Conservation (phyloP, 2,113 vertebrate species). For the Rhinolophus ferrumequinum region DNA sequence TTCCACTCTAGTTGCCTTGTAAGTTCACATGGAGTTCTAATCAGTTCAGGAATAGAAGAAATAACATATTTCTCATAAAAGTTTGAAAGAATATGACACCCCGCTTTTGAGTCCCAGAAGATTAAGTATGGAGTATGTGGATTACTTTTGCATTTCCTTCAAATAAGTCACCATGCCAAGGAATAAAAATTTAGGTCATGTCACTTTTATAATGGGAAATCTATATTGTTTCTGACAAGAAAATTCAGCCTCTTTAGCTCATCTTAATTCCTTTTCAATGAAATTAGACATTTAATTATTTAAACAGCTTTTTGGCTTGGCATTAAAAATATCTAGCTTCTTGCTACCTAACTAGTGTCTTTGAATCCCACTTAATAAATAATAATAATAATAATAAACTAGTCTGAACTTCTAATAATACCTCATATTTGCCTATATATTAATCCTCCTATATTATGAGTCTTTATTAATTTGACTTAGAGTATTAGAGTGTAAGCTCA, state of each 20-base stretch:
- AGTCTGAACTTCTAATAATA: background rate
- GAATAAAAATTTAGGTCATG: background rate
- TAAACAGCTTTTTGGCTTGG: background rate
- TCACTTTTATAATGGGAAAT: background rate
- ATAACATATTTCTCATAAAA: slow-evolving; percentile 20
- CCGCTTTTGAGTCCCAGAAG: background rate
- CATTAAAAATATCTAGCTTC: background rate
- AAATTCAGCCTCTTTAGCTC: background rate
- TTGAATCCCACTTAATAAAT: background rate
- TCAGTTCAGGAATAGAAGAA: slow-evolving; percentile 48
- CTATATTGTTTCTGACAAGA: background rate
- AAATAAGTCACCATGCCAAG: background rate
- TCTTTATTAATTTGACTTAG: slow-evolving; percentile 10
- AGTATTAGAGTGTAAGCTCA: background rate
- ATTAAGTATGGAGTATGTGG: background rate
- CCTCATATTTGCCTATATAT: background rate
- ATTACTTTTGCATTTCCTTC: background rate
- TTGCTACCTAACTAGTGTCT: background rate
- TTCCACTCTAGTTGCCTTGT: slow-evolving; percentile 55
- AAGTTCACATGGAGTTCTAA: slow-evolving; percentile 45
- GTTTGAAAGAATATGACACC: background rate
- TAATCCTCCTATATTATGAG: background rate
- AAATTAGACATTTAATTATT: slow-evolving; percentile 44
- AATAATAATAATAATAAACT: background rate
- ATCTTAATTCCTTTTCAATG: background rate